phyloP scores from a whole-genome alignment of 2,888 invertebrate species.

The Mythimna vitellina region DNA sequence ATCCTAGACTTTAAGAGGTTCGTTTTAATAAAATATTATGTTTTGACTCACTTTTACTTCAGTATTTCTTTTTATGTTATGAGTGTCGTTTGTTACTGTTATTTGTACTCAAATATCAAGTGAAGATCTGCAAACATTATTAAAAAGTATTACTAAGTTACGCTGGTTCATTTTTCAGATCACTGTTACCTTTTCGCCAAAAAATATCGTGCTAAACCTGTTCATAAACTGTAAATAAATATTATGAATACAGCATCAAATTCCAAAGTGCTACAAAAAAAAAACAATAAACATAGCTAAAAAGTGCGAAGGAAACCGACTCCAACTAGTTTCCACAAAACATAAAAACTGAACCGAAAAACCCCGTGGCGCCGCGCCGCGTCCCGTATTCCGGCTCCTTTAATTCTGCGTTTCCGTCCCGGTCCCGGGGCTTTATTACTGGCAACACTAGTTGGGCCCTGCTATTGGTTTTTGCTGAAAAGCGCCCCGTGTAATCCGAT shows the following conservation, averaged over 20 bases:
- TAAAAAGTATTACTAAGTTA: not conserved
- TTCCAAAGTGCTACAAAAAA: not conserved
- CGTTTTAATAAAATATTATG: conserved; percentile 28
- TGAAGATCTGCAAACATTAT: not conserved
- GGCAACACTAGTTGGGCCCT: conserved; percentile 59
- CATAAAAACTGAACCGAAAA: conserved; percentile 39
- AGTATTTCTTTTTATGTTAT: not conserved
- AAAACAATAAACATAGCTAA: not conserved
- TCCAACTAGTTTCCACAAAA: conserved; percentile 24
- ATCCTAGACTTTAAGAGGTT: conserved; percentile 18
- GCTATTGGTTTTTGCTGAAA: conserved; percentile 70
- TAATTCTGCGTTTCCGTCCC: conserved; percentile 61
- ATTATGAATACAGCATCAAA: not conserved
- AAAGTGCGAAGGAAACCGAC: conserved; percentile 16
- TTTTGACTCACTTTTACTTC: conserved; percentile 12
- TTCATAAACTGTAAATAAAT: not conserved
- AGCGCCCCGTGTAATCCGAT: conserved; percentile 74
- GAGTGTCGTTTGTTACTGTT: not conserved
- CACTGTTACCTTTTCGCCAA: not conserved
- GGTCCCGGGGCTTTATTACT: conserved; percentile 50
- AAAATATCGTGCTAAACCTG: not conserved
- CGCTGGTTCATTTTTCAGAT: not conserved
- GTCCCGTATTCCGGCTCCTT: conserved; percentile 46
- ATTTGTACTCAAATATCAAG: not conserved
- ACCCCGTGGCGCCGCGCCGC: conserved; percentile 15